Evolutionary conservation across 2,888 invertebrate species (phyloP).

Genomic region (Pristionchus japonicus): DNA sequence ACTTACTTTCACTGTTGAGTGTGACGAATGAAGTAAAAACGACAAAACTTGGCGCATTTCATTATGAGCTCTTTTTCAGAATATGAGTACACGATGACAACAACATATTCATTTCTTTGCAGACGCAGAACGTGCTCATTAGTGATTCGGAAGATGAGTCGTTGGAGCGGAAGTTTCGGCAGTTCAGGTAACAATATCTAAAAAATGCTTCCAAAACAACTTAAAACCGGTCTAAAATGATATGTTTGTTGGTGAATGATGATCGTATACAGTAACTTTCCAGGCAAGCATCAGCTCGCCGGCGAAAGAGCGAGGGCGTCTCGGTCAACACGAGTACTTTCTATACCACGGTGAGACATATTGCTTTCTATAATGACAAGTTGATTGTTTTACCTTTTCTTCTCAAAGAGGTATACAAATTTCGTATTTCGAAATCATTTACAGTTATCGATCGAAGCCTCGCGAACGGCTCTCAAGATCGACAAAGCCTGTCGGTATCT

Average conservation of each 20-base stretch:
- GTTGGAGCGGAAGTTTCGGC: neutral
- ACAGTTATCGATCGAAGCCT: conserved; percentile 43
- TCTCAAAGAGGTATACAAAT: too few species aligned
- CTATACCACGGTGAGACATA: conserved; percentile 38
- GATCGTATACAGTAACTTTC: neutral
- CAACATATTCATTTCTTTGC: too few species aligned
- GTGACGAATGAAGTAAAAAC: too few species aligned
- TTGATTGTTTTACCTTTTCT: neutral
- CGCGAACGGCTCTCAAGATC: conserved; percentile 38
- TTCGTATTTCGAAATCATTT: neutral
- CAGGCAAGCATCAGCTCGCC: neutral
- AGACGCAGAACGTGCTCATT: neutral
- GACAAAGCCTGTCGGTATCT: conserved; percentile 32
- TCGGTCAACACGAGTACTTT: conserved; percentile 12
- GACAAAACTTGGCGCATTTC: too few species aligned
- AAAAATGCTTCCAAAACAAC: neutral
- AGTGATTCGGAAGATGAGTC: conserved; percentile 30
- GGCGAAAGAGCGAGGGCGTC: neutral
- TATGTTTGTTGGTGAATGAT: too few species aligned
- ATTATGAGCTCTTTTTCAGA: too few species aligned
- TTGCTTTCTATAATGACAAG: neutral
- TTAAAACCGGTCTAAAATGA: neutral
- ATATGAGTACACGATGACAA: too few species aligned
- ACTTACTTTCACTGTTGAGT: too few species aligned
- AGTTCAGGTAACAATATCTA: neutral